These are phyloP conservation scores for Dysdera silvatica DNA, from an alignment of 1,140 invertebrate genomes.

Conservation along the genomic window DNA sequence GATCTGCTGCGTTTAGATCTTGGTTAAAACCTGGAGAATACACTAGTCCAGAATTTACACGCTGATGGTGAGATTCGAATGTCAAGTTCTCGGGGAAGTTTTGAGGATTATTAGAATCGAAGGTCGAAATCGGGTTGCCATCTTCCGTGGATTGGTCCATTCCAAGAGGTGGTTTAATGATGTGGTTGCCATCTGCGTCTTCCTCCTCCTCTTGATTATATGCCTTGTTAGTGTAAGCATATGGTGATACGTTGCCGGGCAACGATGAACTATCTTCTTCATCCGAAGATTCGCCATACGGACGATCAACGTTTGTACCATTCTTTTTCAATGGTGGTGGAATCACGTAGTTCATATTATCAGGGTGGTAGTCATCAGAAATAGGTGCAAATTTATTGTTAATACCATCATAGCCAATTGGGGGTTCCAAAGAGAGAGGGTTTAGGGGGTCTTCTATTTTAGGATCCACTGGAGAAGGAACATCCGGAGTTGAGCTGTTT, in stretches of 20 bases:
- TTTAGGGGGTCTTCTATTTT: background rate
- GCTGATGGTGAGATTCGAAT: conserved; percentile 2
- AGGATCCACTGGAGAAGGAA: conserved; percentile 10
- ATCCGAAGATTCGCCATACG: conserved; percentile 14
- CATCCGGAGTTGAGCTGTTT: conserved; percentile 17
- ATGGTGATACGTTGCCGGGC: conserved; percentile 14
- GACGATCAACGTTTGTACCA: background rate
- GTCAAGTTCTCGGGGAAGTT: too few species aligned
- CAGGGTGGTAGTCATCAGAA: background rate
- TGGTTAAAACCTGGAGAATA: conserved; percentile 14
- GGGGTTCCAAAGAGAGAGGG: background rate
- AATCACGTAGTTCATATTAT: conserved; percentile 11
- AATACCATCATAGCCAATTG: too few species aligned
- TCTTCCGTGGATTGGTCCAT: conserved; percentile 6
- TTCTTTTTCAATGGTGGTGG: too few species aligned
- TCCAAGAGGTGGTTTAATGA: conserved; percentile 5
- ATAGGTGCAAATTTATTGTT: background rate
- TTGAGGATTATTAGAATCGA: background rate
- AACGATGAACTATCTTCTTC: conserved; percentile 9
- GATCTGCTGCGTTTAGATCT: background rate
- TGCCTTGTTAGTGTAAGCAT: conserved; percentile 26
- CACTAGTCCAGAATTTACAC: background rate
- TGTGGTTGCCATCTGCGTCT: conserved; percentile 23
- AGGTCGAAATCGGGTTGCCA: background rate
- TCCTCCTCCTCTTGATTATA: conserved; percentile 19